Conservation (phyloP, 2,797 vertebrate genomes). For the Phalanger gymnotis region DNA sequence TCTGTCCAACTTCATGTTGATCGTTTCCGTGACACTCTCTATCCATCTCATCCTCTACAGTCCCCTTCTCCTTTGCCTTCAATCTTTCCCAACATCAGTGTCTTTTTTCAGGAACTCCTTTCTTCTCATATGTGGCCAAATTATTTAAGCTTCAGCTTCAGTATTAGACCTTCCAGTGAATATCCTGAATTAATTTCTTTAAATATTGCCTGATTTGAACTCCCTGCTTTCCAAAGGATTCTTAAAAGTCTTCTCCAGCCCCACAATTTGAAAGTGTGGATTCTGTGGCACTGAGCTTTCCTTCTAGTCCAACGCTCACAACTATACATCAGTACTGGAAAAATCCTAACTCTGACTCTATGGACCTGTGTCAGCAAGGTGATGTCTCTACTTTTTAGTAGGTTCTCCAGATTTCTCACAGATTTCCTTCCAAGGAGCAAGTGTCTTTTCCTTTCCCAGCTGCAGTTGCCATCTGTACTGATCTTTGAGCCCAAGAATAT, state of each 20-base stretch:
- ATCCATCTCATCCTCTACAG: background rate
- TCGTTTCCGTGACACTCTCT: background rate
- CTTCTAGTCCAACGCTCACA: background rate
- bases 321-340: background rate
- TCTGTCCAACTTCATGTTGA: background rate
- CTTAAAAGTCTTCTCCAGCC: too few species aligned
- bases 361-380: background rate
- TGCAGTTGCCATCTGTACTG: background rate
- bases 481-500: background rate
- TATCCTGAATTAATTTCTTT: background rate
- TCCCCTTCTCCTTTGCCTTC: background rate
- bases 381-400: background rate
- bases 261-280: too few species aligned
- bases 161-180: background rate
- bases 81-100: background rate
- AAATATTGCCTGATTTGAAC: background rate
- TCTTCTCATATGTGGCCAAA: background rate
- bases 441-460: background rate
- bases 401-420: background rate
- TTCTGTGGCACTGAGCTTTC: too few species aligned
- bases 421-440: background rate
- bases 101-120: background rate
- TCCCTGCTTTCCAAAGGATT: background rate
- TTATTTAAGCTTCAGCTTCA: background rate
- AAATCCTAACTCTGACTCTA: background rate